Percentiles rank a stretch among this genome's conserved stretches.
Evolutionary conservation across 2,888 invertebrate species (phyloP).

Genomic region (Drosophila histrio): DNA sequence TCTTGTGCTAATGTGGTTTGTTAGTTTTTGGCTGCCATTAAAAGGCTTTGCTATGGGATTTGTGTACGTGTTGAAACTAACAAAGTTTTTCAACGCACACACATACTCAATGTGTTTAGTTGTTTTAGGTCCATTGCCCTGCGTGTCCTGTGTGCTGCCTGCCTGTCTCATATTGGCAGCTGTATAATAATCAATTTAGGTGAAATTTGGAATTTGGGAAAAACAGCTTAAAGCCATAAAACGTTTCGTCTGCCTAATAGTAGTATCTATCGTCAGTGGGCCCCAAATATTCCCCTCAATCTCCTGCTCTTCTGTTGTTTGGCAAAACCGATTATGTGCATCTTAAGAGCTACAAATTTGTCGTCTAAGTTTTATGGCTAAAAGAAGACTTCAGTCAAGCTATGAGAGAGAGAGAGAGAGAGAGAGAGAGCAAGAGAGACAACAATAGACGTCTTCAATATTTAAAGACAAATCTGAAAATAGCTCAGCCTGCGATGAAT

Average conservation of each 20-base stretch:
- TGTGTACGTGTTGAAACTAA: slow-evolving; percentile 80
- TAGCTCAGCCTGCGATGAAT: background rate
- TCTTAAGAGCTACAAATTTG: slow-evolving; percentile 64
- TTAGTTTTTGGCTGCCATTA: slow-evolving; percentile 79
- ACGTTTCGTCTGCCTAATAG: slow-evolving; percentile 47
- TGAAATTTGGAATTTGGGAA: slow-evolving; percentile 65
- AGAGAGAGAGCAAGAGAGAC: background rate
- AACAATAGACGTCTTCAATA: slow-evolving; percentile 1
- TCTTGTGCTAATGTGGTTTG: slow-evolving; percentile 74
- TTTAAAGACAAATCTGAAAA: background rate
- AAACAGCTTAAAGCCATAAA: slow-evolving; percentile 77
- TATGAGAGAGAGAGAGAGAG: background rate
- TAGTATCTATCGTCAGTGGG: slow-evolving; percentile 15
- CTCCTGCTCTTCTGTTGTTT: background rate
- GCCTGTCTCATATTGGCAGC: slow-evolving; percentile 34
- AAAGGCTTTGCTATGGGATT: slow-evolving; percentile 79
- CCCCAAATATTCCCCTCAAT: background rate
- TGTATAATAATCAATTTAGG: slow-evolving; percentile 76
- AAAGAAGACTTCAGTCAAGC: slow-evolving; percentile 5
- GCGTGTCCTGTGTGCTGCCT: slow-evolving; percentile 1
- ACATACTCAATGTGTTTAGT: background rate
- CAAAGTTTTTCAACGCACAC: slow-evolving; percentile 54
- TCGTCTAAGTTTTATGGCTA: slow-evolving; percentile 54
- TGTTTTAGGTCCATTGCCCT: slow-evolving; percentile 12
- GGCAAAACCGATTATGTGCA: slow-evolving; percentile 62